Base-by-base conservation (phyloP, 2,113 vertebrate species). In the Cygnus atratus region DNA sequence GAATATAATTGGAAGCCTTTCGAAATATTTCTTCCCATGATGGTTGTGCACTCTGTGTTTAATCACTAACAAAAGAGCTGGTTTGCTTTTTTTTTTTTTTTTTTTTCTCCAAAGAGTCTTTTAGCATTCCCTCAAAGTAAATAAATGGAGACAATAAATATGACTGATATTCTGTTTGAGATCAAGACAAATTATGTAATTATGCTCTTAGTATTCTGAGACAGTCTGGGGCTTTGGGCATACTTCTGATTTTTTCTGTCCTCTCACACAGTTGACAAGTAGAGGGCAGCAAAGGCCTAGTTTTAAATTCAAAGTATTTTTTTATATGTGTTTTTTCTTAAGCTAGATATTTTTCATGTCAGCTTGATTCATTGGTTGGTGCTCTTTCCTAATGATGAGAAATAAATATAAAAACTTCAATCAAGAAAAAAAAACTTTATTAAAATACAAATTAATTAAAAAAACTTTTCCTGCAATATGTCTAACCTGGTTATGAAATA, bases 281-380 rank as follows among this genome's bases (percentile, higher is more conserved):
- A 98, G 98, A 94, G 97, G 98, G 97, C 97, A 98, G 97, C 97
- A 98, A 96, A 98, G 92, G 37, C 90, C 90, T 61, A 96, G 63
- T 94, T 90, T 96, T 80, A 76, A 29, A 16, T 28, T 39, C 14
- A 13, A 48, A 17, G 7, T 0, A 2, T 48, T 85, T 76, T 76
- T n/a, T 81, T 81, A 39, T 17, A 41, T 33, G 1, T 13, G 6
- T 13, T 94, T 95, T 92, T 93, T 50, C 26, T 65, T 66, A 58
- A 50, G 55, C 35, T 58, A 57, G 62, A 62, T 61, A 57, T 61
- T 54, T 43, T 41, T 25, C 21, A 48, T 74, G n/a, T 82, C 59
- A 26, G 10, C 57, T 92, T 70, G 74, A 80, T 78, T 55, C 20
- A 17, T 16, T 66, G 44, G 19, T 66, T 65, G 21, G 13, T 78